Evolutionary conservation across 2,113 vertebrate genomes (phyloP).

Genomic region (Tupaia tana): DNA sequence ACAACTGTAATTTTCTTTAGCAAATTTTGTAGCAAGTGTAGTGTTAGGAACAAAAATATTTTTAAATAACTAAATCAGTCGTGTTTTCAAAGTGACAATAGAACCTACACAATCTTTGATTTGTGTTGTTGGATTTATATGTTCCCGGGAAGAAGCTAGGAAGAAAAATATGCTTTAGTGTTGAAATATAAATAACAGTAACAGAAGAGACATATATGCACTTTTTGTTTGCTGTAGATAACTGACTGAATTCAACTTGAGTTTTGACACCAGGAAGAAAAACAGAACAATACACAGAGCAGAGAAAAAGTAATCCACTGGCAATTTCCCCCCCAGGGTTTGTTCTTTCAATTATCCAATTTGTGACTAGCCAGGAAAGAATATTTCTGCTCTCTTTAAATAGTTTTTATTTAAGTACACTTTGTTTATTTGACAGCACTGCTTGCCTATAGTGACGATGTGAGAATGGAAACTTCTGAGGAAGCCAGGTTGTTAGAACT

Average conservation of each 20-base stretch:
- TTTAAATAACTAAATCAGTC: constrained; percentile 55
- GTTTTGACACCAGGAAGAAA: constrained; percentile 50
- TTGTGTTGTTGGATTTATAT: not conserved
- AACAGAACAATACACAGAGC: not conserved
- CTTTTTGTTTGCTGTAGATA: constrained; percentile 53
- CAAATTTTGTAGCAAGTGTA: not conserved
- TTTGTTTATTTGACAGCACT: constrained; percentile 64
- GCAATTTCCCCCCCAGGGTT: not conserved
- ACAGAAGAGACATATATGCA: constrained; percentile 29
- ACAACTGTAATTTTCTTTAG: constrained; percentile 8
- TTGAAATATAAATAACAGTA: constrained; percentile 50
- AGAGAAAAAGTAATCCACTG: constrained; percentile 15
- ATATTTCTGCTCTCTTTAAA: constrained; percentile 29
- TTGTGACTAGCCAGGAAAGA: constrained; percentile 45
- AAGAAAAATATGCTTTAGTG: constrained; percentile 28
- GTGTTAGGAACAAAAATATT: constrained; percentile 27
- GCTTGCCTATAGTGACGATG: not conserved
- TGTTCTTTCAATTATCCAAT: constrained; percentile 43
- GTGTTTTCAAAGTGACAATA: constrained; percentile 37
- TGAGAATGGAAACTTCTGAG: constrained; percentile 39
- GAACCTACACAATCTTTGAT: constrained; percentile 34
- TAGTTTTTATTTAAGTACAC: constrained; percentile 58
- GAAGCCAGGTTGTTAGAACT: constrained; percentile 8
- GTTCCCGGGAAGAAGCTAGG: not conserved
- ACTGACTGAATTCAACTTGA: constrained; percentile 47